Evolutionary conservation across 2,888 invertebrate genomes (phyloP).

Genomic region (Tipula unca): DNA sequence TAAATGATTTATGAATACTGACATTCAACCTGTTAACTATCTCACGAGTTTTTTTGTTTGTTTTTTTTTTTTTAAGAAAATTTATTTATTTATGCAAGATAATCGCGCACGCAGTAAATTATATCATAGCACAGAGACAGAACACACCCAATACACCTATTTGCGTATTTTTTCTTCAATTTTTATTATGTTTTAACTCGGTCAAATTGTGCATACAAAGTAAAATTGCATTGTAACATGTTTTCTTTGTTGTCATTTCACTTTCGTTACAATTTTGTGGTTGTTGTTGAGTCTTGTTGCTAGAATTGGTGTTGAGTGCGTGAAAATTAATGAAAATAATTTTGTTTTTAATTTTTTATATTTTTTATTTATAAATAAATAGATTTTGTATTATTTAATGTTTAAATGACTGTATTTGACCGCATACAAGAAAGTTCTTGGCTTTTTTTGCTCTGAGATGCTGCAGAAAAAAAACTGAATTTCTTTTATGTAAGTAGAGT

Average conservation of each 20-base stretch:
- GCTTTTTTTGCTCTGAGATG: not conserved
- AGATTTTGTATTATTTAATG: not conserved
- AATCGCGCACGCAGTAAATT: not conserved
- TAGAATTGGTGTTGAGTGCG: not conserved
- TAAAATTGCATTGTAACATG: not conserved
- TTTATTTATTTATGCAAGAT: not conserved
- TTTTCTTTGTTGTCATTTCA: not conserved
- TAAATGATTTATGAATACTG: not conserved
- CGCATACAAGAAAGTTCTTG: not conserved
- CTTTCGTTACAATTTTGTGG: not conserved
- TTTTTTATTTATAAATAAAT: not conserved
- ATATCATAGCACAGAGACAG: not conserved
- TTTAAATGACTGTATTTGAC: not conserved
- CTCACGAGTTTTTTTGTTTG: not conserved
- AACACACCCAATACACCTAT: not conserved
- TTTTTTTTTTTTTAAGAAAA: not conserved
- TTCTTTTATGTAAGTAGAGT: not conserved
- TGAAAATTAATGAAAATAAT: not conserved
- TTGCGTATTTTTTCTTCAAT: not conserved
- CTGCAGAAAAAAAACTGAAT: not conserved
- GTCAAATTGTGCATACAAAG: not conserved
- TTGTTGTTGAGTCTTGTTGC: not conserved
- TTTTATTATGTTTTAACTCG: not conserved
- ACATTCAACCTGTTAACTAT: conserved; percentile 8
- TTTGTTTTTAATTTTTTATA: not conserved